Evolutionary conservation across 2,888 invertebrate species (phyloP).

Genomic region (Zygogramma bicolorata): DNA sequence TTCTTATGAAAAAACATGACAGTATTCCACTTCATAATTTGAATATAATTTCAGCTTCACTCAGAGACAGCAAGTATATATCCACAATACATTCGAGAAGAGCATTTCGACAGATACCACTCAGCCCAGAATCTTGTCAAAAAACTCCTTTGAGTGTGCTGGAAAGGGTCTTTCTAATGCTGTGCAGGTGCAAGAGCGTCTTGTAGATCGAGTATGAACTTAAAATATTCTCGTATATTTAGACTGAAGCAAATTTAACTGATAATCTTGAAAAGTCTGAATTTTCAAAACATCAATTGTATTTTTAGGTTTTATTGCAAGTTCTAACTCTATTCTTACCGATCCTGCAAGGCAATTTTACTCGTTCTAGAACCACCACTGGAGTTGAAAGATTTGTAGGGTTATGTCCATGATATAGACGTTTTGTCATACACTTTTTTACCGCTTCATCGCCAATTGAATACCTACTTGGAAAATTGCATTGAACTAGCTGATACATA

Average conservation of each 20-base stretch:
- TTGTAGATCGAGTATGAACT: background rate
- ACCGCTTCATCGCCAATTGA: background rate
- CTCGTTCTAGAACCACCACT: background rate
- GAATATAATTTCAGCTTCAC: constrained; percentile 28
- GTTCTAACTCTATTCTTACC: constrained; percentile 22
- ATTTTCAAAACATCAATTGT: constrained; percentile 26
- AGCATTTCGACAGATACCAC: constrained; percentile 34
- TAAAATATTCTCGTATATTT: background rate
- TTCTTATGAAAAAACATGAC: constrained; percentile 37
- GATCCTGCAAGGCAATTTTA: constrained; percentile 15
- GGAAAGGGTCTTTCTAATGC: constrained; percentile 7
- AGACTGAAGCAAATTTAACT: background rate
- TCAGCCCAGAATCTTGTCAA: constrained; percentile 1
- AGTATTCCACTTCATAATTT: constrained; percentile 29
- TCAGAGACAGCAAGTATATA: constrained; percentile 22
- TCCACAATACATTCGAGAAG: constrained; percentile 35
- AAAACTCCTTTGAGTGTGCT: background rate
- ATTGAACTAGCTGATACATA: too few relatives aligned
- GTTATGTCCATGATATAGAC: background rate
- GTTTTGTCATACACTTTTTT: background rate
- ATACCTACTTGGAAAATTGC: too few relatives aligned
- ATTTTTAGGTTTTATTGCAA: constrained; percentile 33
- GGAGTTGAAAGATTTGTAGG: background rate
- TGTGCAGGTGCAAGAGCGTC: background rate
- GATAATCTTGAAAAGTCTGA: constrained; percentile 18